Evolutionary conservation across 1,140 invertebrate species (phyloP), one percentile per base, ranked within the genome.

Genomic region (Calosoma granatense): DNA sequence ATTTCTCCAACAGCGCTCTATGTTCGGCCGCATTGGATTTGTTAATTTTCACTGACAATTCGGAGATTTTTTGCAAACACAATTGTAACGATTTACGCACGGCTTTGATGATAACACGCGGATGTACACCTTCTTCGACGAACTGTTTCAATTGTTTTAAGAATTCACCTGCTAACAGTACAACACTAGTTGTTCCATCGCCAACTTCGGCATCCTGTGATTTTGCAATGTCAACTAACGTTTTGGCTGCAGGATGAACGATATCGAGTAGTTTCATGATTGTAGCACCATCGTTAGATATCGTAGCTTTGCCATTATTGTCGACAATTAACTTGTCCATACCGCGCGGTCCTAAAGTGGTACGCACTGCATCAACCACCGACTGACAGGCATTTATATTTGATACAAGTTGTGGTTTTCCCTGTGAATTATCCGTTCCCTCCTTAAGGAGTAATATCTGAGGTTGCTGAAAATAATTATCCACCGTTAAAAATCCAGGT

Each of bases 311-410:
- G 1, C 93, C 88, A 63, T 82, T 82, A 56, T 78, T 75, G 71
- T 95, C 87, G 1, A 99, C 94, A 66, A 99, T 97, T 20, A 99
- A 78, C 74, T 99, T 99, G 73, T 99, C 97, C 96, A 99, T 97
- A 26, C 97, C 97, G 23, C 97, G 82, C 47, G 97, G 97, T 58
- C 97, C 97, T 9, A 99, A 76, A 1, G 97, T 99, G 15, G 97
- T 98, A 43, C 94, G 81, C 1, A 84, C 90, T 54, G 94, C 90
- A 80, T 99, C 97, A 17, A 92, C 92, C 47, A 99, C 87, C 11
- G 87, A 81, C 75, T 94, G 90, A 72, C 97, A 99, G n/a, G 97
- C 97, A 86, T 94, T 98, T 73, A 99, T 99, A 73, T 99, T 99
- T 43, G 93, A 97, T 59, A 99, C 84, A 47, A 99, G 77, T 72